These are phyloP conservation scores for Euplexia lucipara DNA, from an alignment of 2,888 invertebrate species.

Conservation along the genomic window DNA sequence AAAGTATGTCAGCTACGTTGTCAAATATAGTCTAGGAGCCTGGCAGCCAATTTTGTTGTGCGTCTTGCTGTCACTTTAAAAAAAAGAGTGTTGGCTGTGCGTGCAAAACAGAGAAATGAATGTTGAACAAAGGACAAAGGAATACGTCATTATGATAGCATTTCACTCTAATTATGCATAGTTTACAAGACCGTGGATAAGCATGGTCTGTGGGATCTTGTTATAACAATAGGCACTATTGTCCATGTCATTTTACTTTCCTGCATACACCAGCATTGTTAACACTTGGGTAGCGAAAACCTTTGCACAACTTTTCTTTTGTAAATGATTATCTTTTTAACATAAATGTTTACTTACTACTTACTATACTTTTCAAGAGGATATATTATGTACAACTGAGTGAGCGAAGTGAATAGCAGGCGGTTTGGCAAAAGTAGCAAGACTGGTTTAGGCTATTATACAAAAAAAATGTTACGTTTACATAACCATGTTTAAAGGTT, in stretches of 20 bases:
- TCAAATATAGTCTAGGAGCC: constrained; percentile 9
- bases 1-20: neutral
- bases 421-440: neutral
- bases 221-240: constrained; percentile 50
- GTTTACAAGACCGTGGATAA: constrained; percentile 51
- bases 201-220: constrained; percentile 44
- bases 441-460: constrained; percentile 20
- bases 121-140: constrained; percentile 47
- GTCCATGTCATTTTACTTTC: constrained; percentile 40
- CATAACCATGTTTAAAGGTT: neutral
- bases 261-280: constrained; percentile 38
- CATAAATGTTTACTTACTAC: neutral
- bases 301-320: constrained; percentile 17
- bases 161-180: constrained; percentile 58
- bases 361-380: neutral
- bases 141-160: constrained; percentile 31
- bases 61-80: constrained; percentile 6
- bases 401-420: neutral
- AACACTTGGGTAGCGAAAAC: constrained; percentile 10
- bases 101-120: constrained; percentile 19
- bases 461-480: neutral
- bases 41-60: constrained; percentile 14
- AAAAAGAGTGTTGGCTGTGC: constrained; percentile 17
- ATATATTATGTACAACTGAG: too few species aligned
- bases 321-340: constrained; percentile 10